Evolutionary conservation across 1,140 invertebrate species (phyloP).

Genomic region (Zaprionus nigranus): DNA sequence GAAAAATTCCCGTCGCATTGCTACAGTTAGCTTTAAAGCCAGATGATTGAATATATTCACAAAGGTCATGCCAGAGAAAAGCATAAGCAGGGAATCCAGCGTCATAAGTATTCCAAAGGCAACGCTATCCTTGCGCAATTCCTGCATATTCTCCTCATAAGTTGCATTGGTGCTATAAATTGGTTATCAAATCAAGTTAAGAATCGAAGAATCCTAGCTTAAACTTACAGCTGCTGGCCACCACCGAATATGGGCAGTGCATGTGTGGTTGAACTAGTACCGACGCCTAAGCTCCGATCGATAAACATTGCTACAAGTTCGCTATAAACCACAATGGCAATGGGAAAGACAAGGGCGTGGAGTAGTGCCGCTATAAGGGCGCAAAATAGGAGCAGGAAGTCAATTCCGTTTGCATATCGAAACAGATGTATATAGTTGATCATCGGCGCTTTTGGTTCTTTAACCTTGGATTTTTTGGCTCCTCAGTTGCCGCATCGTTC

Average conservation of each 20-base stretch:
- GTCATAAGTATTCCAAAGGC: slow-evolving; percentile 88
- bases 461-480: slow-evolving; percentile 48
- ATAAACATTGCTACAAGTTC: slow-evolving; percentile 88
- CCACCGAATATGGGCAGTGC: slow-evolving; percentile 85
- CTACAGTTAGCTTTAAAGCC: slow-evolving; percentile 88
- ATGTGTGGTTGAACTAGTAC: slow-evolving; percentile 82
- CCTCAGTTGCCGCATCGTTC: slow-evolving; percentile 10
- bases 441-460: slow-evolving; percentile 30
- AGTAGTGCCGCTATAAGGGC: slow-evolving; percentile 86
- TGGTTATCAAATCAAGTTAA: neutral
- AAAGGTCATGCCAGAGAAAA: slow-evolving; percentile 87
- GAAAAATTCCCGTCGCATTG: slow-evolving; percentile 89
- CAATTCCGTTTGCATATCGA: slow-evolving; percentile 84
- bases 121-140: slow-evolving; percentile 88
- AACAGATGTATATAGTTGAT: slow-evolving; percentile 84
- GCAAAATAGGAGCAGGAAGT: slow-evolving; percentile 83
- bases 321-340: slow-evolving; percentile 89
- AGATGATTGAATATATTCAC: slow-evolving; percentile 89
- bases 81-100: slow-evolving; percentile 86
- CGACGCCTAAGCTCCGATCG: slow-evolving; percentile 79
- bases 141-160: slow-evolving; percentile 86
- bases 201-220: neutral
- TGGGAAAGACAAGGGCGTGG: slow-evolving; percentile 87
- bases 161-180: slow-evolving; percentile 85
- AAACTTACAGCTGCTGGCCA: slow-evolving; percentile 86